These are phyloP conservation scores for Ptychochromis oligacanthus DNA, from an alignment of 2,113 vertebrate genomes.

Conservation along the genomic window DNA sequence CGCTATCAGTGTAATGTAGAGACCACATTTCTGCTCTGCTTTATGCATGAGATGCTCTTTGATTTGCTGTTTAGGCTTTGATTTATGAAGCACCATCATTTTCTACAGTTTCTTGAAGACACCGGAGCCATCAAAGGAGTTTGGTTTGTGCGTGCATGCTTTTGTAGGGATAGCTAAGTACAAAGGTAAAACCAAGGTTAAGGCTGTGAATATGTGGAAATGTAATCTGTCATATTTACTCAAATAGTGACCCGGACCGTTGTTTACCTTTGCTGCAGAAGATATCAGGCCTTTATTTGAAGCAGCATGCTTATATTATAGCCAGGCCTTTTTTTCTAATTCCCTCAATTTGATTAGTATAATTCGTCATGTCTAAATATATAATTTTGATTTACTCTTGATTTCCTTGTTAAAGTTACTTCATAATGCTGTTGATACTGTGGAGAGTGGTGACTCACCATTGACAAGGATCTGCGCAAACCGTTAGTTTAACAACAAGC, in stretches of 20 bases:
- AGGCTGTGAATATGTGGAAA: slow-evolving; percentile 18
- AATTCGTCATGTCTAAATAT: neutral
- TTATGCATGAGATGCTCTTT: slow-evolving; percentile 56
- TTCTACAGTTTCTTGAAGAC: slow-evolving; percentile 22
- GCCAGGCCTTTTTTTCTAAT: neutral
- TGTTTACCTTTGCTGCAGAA: neutral
- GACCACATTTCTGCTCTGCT: slow-evolving; percentile 45
- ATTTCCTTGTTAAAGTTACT: neutral
- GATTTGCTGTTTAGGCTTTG: slow-evolving; percentile 54
- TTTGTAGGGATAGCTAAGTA: slow-evolving; percentile 23
- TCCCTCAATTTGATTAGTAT: neutral
- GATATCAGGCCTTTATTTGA: neutral
- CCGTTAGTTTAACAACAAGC: neutral
- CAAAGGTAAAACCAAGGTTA: slow-evolving; percentile 51
- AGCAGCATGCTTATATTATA: neutral
- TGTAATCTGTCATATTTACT: neutral
- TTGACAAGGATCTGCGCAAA: neutral
- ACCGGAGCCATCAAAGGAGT: slow-evolving; percentile 27
- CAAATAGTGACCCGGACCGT: neutral
- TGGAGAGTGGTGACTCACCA: neutral
- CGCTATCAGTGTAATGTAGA: slow-evolving; percentile 24
- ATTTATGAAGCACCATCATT: slow-evolving; percentile 60
- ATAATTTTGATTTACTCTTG: neutral
- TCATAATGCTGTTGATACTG: neutral
- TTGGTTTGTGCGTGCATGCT: slow-evolving; percentile 8